Conservation (phyloP, 2,113 vertebrate genomes). For the Clarias magur region DNA sequence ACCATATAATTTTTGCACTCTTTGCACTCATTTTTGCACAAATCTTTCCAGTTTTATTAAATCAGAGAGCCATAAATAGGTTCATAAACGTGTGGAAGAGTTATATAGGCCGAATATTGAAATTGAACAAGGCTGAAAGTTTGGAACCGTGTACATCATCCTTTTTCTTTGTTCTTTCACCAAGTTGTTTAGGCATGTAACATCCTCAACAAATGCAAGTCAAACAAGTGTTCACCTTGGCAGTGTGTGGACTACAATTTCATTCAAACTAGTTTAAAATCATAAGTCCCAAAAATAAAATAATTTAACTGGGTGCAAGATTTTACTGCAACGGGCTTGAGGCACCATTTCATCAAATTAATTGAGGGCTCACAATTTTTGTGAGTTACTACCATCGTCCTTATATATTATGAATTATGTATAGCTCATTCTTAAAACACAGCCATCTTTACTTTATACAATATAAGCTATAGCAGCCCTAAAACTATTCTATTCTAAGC, state of each 20-base stretch:
- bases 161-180: constrained; percentile 7
- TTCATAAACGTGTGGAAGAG: background rate
- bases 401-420: background rate
- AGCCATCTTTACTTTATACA: background rate
- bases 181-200: constrained; percentile 13
- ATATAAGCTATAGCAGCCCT: background rate
- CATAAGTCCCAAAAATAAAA: background rate
- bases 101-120: background rate
- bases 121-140: background rate
- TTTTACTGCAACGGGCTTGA: background rate
- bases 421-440: background rate
- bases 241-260: background rate
- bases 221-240: background rate
- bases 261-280: background rate
- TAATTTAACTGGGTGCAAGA: background rate
- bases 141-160: background rate
- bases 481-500: background rate
- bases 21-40: background rate
- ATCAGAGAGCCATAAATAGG: background rate
- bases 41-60: background rate
- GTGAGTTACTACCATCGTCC: background rate
- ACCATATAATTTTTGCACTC: background rate
- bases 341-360: background rate
- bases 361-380: background rate
- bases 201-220: background rate